Conservation (phyloP, 2,888 invertebrate species). For the Trichacis sp. region DNA sequence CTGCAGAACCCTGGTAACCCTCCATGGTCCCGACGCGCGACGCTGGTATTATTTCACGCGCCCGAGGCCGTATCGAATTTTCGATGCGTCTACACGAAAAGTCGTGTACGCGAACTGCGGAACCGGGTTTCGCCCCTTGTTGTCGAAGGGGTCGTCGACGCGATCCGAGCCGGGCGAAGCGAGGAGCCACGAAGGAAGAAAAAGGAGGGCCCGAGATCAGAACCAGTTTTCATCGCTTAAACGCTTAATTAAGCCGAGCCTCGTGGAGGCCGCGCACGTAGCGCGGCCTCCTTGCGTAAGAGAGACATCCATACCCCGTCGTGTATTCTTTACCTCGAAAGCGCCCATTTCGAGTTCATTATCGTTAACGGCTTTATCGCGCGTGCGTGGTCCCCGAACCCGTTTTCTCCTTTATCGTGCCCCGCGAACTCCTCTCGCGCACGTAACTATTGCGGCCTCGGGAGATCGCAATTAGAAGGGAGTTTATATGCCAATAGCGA, state of each 20-base stretch:
- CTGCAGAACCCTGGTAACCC: too few relatives aligned
- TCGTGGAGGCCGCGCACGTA: constrained; percentile 55
- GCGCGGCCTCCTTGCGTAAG: constrained; percentile 49
- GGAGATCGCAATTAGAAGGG: constrained; percentile 15
- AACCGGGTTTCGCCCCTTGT: constrained; percentile 3
- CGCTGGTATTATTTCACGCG: too few relatives aligned
- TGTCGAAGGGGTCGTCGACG: constrained; percentile 20
- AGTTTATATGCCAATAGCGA: constrained; percentile 6
- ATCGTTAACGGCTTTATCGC: constrained; percentile 68
- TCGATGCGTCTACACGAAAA: constrained; percentile 42
- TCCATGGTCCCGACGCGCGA: too few relatives aligned
- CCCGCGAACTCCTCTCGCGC: constrained; percentile 45
- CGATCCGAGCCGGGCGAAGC: constrained; percentile 25
- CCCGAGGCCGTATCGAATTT: constrained; percentile 32
- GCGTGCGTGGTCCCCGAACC: constrained; percentile 51
- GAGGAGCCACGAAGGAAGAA: constrained; percentile 29
- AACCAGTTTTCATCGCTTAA: constrained; percentile 61
- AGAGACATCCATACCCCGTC: constrained; percentile 56
- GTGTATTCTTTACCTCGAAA: constrained; percentile 52
- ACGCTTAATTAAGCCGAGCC: constrained; percentile 67
- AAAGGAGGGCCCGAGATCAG: constrained; percentile 45
- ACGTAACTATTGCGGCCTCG: constrained; percentile 46
- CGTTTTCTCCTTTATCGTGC: constrained; percentile 58
- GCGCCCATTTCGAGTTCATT: constrained; percentile 65
- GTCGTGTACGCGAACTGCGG: constrained; percentile 30